phyloP scores from a whole-genome alignment of 2,888 invertebrate genomes.

The Euplexia lucipara region DNA sequence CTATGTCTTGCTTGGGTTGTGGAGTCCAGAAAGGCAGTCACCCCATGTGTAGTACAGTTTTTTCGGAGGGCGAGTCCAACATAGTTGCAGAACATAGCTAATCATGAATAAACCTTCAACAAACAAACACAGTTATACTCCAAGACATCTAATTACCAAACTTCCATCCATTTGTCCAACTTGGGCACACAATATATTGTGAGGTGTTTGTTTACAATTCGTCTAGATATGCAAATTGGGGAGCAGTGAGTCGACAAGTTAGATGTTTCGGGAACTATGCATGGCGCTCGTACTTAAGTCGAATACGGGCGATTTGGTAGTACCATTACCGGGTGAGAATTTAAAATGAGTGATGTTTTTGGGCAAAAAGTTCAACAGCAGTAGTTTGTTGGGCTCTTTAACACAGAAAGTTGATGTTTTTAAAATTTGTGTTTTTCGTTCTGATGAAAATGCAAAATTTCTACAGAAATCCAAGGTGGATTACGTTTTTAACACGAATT shows the following conservation, averaged over 20 bases:
- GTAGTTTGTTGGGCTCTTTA: no score
- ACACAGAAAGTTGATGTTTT: no score
- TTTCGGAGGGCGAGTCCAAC: no score
- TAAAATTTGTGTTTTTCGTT: no score
- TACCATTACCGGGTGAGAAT: neutral
- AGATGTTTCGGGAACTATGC: constrained; percentile 54
- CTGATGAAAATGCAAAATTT: no score
- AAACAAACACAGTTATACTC: constrained; percentile 11
- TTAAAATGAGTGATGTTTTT: neutral
- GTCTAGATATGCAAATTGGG: constrained; percentile 59
- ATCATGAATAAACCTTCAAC: neutral
- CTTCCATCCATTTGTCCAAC: constrained; percentile 29
- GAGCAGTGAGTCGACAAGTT: constrained; percentile 57
- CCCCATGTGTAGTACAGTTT: no score
- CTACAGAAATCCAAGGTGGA: no score
- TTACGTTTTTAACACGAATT: no score
- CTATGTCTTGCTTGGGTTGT: no score
- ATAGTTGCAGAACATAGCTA: no score
- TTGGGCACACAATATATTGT: constrained; percentile 37
- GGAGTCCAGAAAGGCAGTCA: no score
- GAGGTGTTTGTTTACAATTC: constrained; percentile 40
- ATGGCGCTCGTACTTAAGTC: constrained; percentile 16
- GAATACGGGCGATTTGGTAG: constrained; percentile 24
- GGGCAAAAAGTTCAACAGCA: no score
- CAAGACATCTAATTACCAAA: constrained; percentile 37